phyloP scores from a whole-genome alignment of 2,113 vertebrate genomes.

The Pygoscelis antarcticus region DNA sequence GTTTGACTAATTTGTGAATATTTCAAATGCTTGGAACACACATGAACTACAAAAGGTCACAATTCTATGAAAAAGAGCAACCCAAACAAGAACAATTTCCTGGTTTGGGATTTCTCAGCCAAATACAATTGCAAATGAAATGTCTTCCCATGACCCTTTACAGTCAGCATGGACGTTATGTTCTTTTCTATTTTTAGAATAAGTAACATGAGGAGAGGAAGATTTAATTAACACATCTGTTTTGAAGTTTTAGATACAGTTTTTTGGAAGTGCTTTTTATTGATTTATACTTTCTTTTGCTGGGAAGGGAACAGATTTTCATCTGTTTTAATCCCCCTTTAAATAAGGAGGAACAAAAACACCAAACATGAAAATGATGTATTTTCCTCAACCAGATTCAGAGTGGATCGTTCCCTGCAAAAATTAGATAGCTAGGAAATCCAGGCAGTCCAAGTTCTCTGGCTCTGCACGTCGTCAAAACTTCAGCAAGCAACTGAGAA shows the following conservation, averaged over 20 bases:
- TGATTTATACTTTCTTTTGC: background rate
- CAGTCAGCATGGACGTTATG: background rate
- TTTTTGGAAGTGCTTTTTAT: background rate
- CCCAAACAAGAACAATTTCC: slow-evolving; percentile 36
- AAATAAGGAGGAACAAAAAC: background rate
- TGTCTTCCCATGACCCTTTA: slow-evolving; percentile 32
- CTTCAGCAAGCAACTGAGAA: background rate
- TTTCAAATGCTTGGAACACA: slow-evolving; percentile 45
- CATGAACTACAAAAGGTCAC: slow-evolving; percentile 39
- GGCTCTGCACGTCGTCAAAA: background rate
- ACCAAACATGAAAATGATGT: background rate
- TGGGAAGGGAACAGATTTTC: background rate
- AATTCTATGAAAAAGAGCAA: slow-evolving; percentile 41
- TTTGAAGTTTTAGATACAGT: background rate
- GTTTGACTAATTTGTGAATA: slow-evolving; percentile 9
- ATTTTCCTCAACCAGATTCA: background rate
- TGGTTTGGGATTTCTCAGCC: slow-evolving; percentile 26
- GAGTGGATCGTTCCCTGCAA: background rate
- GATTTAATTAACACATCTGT: slow-evolving; percentile 13
- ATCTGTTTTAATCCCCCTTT: background rate
- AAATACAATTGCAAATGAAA: slow-evolving; percentile 12
- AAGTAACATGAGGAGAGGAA: background rate
- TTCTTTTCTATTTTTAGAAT: slow-evolving; percentile 35
- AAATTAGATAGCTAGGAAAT: background rate
- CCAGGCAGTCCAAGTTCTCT: background rate